Conservation (phyloP, 2,888 invertebrate species). For the Oligia latruncula region DNA sequence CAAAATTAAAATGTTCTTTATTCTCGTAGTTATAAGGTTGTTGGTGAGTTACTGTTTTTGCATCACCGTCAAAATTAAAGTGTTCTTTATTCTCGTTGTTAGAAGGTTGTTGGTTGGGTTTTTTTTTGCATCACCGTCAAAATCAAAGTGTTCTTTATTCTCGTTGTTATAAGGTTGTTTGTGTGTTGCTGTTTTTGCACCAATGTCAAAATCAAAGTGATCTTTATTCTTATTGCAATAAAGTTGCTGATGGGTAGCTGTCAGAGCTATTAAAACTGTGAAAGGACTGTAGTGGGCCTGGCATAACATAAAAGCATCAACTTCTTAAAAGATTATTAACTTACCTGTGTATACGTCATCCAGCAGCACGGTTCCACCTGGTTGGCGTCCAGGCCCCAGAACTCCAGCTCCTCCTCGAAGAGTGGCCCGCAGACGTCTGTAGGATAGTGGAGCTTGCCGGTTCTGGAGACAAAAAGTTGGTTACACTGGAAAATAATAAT, state of each 20-base stretch:
- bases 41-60: neutral
- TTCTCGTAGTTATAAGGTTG: neutral
- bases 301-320: neutral
- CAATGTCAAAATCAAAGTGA: neutral
- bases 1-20: neutral
- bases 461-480: constrained; percentile 88
- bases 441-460: constrained; percentile 99
- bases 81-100: no score
- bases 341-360: constrained; percentile 99
- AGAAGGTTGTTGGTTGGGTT: neutral
- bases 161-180: neutral
- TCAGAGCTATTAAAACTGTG: neutral
- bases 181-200: neutral
- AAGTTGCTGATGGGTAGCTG: neutral
- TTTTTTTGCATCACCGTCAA: no score
- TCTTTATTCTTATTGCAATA: neutral
- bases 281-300: neutral
- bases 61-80: neutral
- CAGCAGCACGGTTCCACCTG: constrained; percentile 99
- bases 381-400: constrained; percentile 99
- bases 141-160: neutral
- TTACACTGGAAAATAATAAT: constrained; percentile 1
- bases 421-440: constrained; percentile 99
- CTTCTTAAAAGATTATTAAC: neutral
- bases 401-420: constrained; percentile 99